A percentile compares a stretch with the other conserved stretches of the same genome.
phyloP scores from a whole-genome alignment of 2,888 invertebrate genomes.

The Chesias legatella region DNA sequence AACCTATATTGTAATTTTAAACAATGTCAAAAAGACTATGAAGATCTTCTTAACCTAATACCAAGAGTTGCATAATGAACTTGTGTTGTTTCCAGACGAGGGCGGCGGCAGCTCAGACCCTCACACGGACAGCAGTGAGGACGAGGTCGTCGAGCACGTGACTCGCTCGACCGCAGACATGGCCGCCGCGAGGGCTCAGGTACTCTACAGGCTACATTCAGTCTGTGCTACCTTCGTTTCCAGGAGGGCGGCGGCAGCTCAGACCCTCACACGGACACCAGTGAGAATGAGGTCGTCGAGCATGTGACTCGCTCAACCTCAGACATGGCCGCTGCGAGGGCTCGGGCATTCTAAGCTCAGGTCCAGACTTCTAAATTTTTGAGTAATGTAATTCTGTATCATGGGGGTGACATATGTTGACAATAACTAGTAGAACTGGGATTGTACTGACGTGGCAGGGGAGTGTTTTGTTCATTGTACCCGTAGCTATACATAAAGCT shows the following conservation, averaged over 20 bases:
- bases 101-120: conserved; percentile 80
- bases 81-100: conserved; percentile 78
- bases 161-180: conserved; percentile 58
- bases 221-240: too few species aligned
- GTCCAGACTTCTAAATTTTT: too few species aligned
- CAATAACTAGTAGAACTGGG: too few species aligned
- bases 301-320: conserved; percentile 76
- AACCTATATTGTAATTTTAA: too few species aligned
- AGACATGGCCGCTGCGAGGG: conserved; percentile 70
- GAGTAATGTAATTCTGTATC: too few species aligned
- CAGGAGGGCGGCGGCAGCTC: conserved; percentile 84
- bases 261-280: conserved; percentile 84
- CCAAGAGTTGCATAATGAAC: not conserved
- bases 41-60: too few species aligned
- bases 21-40: too few species aligned
- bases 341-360: conserved; percentile 60
- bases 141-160: conserved; percentile 89
- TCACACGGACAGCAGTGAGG: conserved; percentile 87
- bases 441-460: too few species aligned
- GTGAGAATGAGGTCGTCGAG: conserved; percentile 89
- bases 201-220: conserved; percentile 30
- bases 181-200: conserved; percentile 73
- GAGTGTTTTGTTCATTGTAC: too few species aligned
- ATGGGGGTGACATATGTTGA: too few species aligned
- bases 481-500: too few species aligned